phyloP scores from a whole-genome alignment of 92 coral and sea anemone genomes.

The Epizoanthus stellaris region DNA sequence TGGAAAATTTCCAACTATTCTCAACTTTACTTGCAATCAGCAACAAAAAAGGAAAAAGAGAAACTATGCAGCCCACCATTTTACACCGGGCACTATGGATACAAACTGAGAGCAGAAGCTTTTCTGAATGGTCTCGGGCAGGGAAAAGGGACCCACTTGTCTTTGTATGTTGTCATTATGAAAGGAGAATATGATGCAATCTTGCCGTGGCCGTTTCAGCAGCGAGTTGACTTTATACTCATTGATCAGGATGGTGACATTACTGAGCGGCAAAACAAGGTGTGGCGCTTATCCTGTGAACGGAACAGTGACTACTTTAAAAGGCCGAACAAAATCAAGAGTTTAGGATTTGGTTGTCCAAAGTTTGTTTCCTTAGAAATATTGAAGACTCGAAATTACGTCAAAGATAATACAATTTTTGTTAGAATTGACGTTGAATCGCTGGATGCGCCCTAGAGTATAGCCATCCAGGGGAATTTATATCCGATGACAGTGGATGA shows the following conservation, averaged over 20 bases:
- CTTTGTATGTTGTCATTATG: slow-evolving; percentile 95
- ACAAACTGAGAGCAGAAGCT: slow-evolving; percentile 98
- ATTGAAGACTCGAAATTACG: slow-evolving; percentile 84
- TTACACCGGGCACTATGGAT: slow-evolving; percentile 98
- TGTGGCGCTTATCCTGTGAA: slow-evolving; percentile 95
- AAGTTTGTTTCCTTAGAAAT: slow-evolving; percentile 98
- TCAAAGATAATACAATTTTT: slow-evolving; percentile 94
- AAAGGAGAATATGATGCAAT: slow-evolving; percentile 98
- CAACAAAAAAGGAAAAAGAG: slow-evolving; percentile 95
- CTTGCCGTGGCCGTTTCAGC: slow-evolving; percentile 98
- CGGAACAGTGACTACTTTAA: slow-evolving; percentile 97
- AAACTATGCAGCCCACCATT: slow-evolving; percentile 98
- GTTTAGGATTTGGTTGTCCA: slow-evolving; percentile 98
- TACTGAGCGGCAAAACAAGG: slow-evolving; percentile 84
- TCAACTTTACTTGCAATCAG: slow-evolving; percentile 93
- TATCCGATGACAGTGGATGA: not conserved
- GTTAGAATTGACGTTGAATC: slow-evolving; percentile 97
- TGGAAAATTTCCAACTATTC: slow-evolving; percentile 98
- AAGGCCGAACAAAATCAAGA: slow-evolving; percentile 93
- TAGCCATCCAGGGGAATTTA: not conserved
- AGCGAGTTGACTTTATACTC: slow-evolving; percentile 94
- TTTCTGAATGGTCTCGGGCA: slow-evolving; percentile 97
- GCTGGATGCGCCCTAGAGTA: slow-evolving; percentile 67
- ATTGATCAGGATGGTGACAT: slow-evolving; percentile 92
- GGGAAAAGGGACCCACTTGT: slow-evolving; percentile 96